phyloP scores from a whole-genome alignment of 2,797 vertebrate species.

The Thripadectes ignobilis region DNA sequence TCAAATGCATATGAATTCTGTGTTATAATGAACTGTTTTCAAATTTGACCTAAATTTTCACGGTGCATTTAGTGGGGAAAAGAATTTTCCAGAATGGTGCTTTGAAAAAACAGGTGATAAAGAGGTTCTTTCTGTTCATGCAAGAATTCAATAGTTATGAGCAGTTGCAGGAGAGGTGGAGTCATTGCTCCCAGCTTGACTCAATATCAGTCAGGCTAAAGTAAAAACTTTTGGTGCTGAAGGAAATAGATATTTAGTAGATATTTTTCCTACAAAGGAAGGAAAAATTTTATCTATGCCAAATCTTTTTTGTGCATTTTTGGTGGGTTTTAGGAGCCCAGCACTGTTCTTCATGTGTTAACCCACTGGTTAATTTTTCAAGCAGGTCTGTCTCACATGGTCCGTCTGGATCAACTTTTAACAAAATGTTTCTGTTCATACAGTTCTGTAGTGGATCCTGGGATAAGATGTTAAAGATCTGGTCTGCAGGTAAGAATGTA shows the following conservation, averaged over 20 bases:
- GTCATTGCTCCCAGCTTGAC: not conserved
- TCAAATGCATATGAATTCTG: not conserved
- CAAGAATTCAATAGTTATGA: not conserved
- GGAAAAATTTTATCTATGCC: not conserved
- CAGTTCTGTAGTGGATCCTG: conserved; percentile 99
- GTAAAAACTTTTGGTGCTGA: not conserved
- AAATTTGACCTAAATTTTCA: not conserved
- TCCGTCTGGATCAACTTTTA: not conserved
- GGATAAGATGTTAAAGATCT: conserved; percentile 99
- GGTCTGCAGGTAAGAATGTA: conserved; percentile 90
- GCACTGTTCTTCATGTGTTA: not conserved
- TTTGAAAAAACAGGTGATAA: not conserved
- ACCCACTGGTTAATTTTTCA: not conserved
- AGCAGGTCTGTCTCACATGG: not conserved
- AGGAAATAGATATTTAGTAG: not conserved
- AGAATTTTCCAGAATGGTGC: not conserved
- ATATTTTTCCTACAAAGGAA: not conserved
- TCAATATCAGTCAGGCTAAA: not conserved
- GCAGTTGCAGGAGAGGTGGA: not conserved
- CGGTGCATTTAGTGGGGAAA: not conserved
- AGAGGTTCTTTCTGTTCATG: not conserved
- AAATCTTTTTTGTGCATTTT: not conserved
- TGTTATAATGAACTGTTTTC: not conserved
- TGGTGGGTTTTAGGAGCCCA: not conserved
- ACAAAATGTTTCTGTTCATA: not conserved